Evolutionary conservation across 2,888 invertebrate genomes (phyloP).

Genomic region (Microdon myrmicae): DNA sequence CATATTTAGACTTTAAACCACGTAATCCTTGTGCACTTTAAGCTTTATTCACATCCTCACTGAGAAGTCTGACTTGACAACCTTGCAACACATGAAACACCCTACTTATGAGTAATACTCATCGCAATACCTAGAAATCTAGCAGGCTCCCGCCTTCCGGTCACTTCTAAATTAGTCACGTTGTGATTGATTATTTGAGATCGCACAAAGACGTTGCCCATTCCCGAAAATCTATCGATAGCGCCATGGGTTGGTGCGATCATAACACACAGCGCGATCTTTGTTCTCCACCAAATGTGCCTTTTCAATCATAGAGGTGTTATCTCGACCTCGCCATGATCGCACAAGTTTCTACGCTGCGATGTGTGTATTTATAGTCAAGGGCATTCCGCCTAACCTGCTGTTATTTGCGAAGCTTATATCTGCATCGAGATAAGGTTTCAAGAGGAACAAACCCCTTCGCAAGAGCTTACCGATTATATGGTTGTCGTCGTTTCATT

Average conservation of each 20-base stretch:
- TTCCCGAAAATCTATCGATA: constrained; percentile 33
- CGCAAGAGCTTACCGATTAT: constrained; percentile 11
- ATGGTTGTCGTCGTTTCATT: neutral
- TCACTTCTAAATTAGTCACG: too few species aligned
- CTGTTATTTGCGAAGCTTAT: constrained; percentile 45
- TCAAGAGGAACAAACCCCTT: constrained; percentile 28
- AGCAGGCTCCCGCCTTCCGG: too few species aligned
- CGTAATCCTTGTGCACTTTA: too few species aligned
- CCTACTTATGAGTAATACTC: too few species aligned
- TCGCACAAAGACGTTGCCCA: constrained; percentile 29
- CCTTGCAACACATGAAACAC: too few species aligned
- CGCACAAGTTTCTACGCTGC: constrained; percentile 35
- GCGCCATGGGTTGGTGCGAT: constrained; percentile 5
- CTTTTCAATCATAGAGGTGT: constrained; percentile 43
- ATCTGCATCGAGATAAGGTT: constrained; percentile 34
- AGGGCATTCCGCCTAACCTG: constrained; percentile 49
- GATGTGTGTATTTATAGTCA: constrained; percentile 30
- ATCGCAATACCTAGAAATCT: too few species aligned
- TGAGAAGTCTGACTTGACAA: too few species aligned
- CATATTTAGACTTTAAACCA: too few species aligned
- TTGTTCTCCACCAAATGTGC: constrained; percentile 25
- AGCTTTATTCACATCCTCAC: too few species aligned
- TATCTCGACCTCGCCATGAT: constrained; percentile 35
- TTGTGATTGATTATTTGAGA: constrained; percentile 40
- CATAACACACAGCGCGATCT: constrained; percentile 43